These are phyloP conservation scores for Xiphophorus couchianus DNA, from an alignment of 2,113 vertebrate species.

Conservation along the genomic window DNA sequence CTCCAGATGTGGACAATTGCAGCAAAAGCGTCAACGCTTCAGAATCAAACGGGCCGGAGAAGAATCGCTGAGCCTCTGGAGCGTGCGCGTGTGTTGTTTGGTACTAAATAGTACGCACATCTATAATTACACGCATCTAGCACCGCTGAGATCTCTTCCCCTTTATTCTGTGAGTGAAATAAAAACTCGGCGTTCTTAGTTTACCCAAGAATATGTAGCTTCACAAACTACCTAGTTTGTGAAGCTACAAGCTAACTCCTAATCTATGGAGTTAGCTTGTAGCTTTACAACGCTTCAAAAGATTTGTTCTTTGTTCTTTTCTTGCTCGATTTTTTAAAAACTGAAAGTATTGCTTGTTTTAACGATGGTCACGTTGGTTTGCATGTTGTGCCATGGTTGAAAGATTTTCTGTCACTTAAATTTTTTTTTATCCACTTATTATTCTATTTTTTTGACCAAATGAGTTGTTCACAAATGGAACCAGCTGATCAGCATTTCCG, in stretches of 20 bases:
- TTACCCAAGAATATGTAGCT: background rate
- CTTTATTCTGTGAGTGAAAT: background rate
- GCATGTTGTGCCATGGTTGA: background rate
- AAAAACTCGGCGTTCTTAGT: background rate
- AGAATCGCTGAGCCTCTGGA: background rate
- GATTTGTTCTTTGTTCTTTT: too few relatives aligned
- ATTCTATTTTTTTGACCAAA: background rate
- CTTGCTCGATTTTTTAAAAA: background rate
- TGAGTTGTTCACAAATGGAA: background rate
- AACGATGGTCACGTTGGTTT: background rate
- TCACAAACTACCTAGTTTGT: too few relatives aligned
- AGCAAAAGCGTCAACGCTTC: background rate
- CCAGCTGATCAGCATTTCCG: background rate
- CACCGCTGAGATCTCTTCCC: too few relatives aligned
- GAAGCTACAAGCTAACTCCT: too few relatives aligned
- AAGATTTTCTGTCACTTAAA: background rate
- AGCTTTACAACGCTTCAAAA: too few relatives aligned
- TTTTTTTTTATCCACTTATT: too few relatives aligned
- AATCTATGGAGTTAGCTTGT: too few relatives aligned
- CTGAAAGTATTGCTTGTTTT: background rate
- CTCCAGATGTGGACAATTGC: background rate
- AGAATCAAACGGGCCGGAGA: background rate
- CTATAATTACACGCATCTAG: background rate
- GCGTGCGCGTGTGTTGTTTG: background rate
- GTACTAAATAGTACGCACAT: background rate